Base-by-base conservation (phyloP, 2,797 vertebrate species). In the Anguilla pacifica region DNA sequence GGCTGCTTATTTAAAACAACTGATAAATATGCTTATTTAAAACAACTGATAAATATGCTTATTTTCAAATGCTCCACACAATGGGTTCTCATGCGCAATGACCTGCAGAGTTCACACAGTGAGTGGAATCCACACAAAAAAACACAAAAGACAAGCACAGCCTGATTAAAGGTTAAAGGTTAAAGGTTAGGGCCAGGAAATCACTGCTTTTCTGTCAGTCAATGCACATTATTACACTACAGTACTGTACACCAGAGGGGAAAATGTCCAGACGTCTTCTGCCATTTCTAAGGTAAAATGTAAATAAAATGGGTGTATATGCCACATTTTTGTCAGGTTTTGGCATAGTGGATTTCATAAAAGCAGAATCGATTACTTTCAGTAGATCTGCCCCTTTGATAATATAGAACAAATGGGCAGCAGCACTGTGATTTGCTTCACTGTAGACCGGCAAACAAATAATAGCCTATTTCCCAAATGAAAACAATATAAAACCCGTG, bases 161-260 rank as follows among this genome's bases (percentile, higher is more conserved):
- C 46, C 51, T 82, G 79, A 25, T 82, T 49, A 51, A 49, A 51
- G 79, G 25, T 51, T 51, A 82, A 82, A 82, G 39, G 46, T 82
- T 49, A 35, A 53, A 53, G 51, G 51, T 53, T 82, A 82, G 46
- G 39, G 74, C 35, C 39, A 43, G 39, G 15, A 74, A 35, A 31
- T 13, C 11, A 74, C 70, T 35, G 70, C 1, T 28, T 25, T 70
- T 70, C n/a, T 28, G 64, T 19, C 35, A 35, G 35, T 39, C 13
- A 2, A 39, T 77, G 72, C 19, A 22, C 74, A 43, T 43, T 79
- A 79, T 43, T 79, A 43, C 31, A 79, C 74, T 43, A 7, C 35
- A 39, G 74, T 6, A 7, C 35, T 17, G 74, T 1, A 39, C 39
- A 43, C 19, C 39, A 22, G 17, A 79, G 39, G 35, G 74, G 15